Percentiles rank a stretch among this genome's conserved stretches.
Evolutionary conservation across 1,140 invertebrate genomes (phyloP).

Genomic region (Drosophila sturtevanti): DNA sequence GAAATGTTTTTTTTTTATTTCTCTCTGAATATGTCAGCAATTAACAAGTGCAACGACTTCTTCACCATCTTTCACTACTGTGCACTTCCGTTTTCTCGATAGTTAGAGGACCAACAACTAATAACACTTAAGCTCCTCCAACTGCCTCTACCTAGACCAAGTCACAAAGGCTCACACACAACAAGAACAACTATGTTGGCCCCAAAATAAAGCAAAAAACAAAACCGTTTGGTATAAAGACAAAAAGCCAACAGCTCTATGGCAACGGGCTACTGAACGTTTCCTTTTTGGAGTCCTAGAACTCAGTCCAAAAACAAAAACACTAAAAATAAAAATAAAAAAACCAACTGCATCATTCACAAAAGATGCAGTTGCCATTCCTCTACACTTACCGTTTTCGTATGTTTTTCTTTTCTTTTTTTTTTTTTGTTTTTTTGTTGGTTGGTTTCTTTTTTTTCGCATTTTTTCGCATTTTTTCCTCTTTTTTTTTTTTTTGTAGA

Average conservation of each 20-base stretch:
- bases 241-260: slow-evolving; percentile 39
- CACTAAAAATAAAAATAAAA: background rate
- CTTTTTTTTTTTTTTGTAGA: slow-evolving; percentile 57
- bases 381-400: slow-evolving; percentile 35
- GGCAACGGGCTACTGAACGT: slow-evolving; percentile 68
- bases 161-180: slow-evolving; percentile 73
- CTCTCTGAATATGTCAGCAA: slow-evolving; percentile 37
- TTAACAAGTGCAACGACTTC: slow-evolving; percentile 58
- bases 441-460: slow-evolving; percentile 48
- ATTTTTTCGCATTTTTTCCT: too few relatives aligned
- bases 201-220: too few relatives aligned
- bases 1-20: slow-evolving; percentile 30
- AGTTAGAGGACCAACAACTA: slow-evolving; percentile 52
- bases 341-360: slow-evolving; percentile 68
- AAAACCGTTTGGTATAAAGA: slow-evolving; percentile 52
- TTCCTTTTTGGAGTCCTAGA: slow-evolving; percentile 1
- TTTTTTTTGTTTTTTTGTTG: slow-evolving; percentile 48
- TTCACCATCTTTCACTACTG: slow-evolving; percentile 3
- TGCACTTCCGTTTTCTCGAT: slow-evolving; percentile 17
- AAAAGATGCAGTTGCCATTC: slow-evolving; percentile 65
- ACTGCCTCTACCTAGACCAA: slow-evolving; percentile 47
- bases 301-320: background rate
- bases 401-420: slow-evolving; percentile 24
- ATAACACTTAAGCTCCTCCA: slow-evolving; percentile 64
- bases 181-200: slow-evolving; percentile 53